Base-by-base conservation (phyloP, 2,888 invertebrate genomes). In the Watsonalla binaria region DNA sequence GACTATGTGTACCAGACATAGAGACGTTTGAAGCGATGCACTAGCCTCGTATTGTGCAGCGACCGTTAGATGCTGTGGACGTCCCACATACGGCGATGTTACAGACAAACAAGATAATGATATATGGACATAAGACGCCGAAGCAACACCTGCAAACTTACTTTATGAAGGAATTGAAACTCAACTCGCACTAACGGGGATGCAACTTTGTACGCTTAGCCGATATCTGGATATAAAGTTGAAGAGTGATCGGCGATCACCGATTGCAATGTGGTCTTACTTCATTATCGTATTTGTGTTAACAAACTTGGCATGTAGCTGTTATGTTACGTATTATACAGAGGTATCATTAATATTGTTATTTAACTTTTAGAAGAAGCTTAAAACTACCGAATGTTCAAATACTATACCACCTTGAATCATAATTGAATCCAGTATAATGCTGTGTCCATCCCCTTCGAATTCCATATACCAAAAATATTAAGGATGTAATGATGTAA, bases 21-120 rank as follows among this genome's bases (percentile, higher is more conserved):
- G 24, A 24, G 24, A 24, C 24, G 24, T 24, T 24, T 24, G 24
- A 2, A 24, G 64, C 76, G 68, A 80, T 86, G 84, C 80, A 82
- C 80, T 81, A 78, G 72, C 48, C 74, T 69, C 74, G 82, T 76
- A 86, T 89, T 89, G 88, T 88, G 78, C 68, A 71, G 68, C 69
- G 66, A 87, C 90, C 88, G 89, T 89, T 89, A 86, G 70, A 65
- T 68, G 66, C 67, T 66, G 62, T 63, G 60, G 62, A 58, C 72
- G 83, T 72, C 85, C 78, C 80, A 88, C 86, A 83, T 85, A 78
- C 73, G 56, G 59, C 51, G 52, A 64, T 51, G 62, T 52, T 62
- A 67, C 64, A 78, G 78, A 82, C 84, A 84, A 86, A 85, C 81
- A 63, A 80, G 75, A 75, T 75, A 74, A 83, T 84, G 84, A 86